Evolutionary conservation across 92 coral and sea anemone species (phyloP).

Genomic region (Chrysogorgia sp.): DNA sequence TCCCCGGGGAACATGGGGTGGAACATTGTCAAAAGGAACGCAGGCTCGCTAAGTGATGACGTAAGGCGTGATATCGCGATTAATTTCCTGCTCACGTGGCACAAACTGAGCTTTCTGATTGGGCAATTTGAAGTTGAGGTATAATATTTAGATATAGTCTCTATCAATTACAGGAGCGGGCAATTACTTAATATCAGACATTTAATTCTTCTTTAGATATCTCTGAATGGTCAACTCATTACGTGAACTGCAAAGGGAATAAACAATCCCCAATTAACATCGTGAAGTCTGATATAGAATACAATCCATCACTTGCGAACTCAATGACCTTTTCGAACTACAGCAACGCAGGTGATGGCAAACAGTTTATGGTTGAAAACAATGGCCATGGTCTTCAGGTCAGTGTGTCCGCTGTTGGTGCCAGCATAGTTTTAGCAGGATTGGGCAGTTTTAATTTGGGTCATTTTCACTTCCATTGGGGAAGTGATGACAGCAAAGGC

Average conservation of each 20-base stretch:
- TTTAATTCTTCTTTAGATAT: conserved; percentile 45
- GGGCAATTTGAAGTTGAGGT: no score
- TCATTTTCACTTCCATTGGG: conserved; percentile 47
- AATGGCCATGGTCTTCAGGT: conserved; percentile 7
- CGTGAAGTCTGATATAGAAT: conserved; percentile 9
- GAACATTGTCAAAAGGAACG: no score
- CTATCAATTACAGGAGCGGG: no score
- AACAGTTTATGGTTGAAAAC: not conserved
- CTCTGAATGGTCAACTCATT: conserved; percentile 35
- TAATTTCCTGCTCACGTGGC: no score
- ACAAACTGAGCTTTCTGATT: no score
- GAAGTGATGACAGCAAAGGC: conserved; percentile 36
- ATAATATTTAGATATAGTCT: no score
- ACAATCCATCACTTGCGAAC: conserved; percentile 22
- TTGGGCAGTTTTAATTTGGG: not conserved
- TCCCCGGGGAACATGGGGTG: no score
- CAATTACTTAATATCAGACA: no score
- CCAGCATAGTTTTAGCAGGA: conserved; percentile 21
- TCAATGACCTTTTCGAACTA: not conserved
- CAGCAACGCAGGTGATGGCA: not conserved
- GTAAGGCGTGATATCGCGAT: no score
- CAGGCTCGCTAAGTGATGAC: no score
- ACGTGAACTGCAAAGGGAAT: conserved; percentile 3
- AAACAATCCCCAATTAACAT: conserved; percentile 70
- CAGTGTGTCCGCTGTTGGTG: not conserved